A percentile compares a stretch with the other conserved stretches of the same genome.
phyloP scores from a whole-genome alignment of 2,888 invertebrate genomes.

The Lepas anatifera region DNA sequence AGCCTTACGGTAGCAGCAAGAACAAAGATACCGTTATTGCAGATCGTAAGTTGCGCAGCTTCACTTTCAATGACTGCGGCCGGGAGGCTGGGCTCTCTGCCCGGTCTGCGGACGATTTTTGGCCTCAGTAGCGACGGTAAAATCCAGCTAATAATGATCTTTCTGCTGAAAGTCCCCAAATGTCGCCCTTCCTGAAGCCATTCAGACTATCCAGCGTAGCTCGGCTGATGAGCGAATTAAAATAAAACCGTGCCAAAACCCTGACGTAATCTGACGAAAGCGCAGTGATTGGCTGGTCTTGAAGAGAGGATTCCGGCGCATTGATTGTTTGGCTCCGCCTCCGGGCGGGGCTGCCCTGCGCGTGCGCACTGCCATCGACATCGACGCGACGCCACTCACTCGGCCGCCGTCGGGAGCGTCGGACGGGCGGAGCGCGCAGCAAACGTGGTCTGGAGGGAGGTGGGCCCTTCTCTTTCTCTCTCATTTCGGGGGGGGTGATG shows the following conservation, averaged over 20 bases:
- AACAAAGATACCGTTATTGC: slow-evolving; percentile 8
- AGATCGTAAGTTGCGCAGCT: slow-evolving; percentile 1
- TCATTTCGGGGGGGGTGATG: no score
- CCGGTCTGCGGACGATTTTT: neutral
- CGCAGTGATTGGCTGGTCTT: slow-evolving; percentile 8
- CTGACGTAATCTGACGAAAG: slow-evolving; percentile 1
- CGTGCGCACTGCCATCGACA: neutral
- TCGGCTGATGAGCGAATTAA: neutral
- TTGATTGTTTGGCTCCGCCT: slow-evolving; percentile 12
- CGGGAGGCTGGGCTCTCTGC: neutral
- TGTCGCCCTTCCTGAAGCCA: no score
- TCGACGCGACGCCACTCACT: neutral
- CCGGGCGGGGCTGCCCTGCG: neutral
- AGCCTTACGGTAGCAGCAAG: neutral
- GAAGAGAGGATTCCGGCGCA: slow-evolving; percentile 5
- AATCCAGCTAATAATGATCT: no score
- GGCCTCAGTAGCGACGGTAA: no score
- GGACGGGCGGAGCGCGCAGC: neutral
- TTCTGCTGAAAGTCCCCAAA: no score
- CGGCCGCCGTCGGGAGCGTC: neutral
- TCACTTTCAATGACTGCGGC: neutral
- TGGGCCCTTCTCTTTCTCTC: no score
- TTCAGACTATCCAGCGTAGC: no score
- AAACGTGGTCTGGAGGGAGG: no score
- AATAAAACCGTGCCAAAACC: slow-evolving; percentile 8